Percentiles rank a stretch among this genome's conserved stretches.
Evolutionary conservation across 2,888 invertebrate genomes (phyloP).

Genomic region (Lysandra bellargus): DNA sequence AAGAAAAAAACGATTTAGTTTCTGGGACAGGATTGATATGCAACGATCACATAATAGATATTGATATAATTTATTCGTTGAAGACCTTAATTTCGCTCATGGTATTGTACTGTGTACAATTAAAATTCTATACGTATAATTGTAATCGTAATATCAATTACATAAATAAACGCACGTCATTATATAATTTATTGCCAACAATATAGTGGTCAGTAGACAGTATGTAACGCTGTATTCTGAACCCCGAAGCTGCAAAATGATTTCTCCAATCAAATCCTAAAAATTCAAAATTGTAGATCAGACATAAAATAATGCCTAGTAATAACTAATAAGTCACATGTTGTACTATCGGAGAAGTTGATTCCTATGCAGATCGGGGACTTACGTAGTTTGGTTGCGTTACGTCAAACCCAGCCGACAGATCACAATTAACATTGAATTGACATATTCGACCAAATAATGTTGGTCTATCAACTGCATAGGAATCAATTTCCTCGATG

Average conservation of each 20-base stretch:
- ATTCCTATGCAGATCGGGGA: too few species aligned
- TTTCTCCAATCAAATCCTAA: background rate
- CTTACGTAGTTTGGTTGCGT: too few species aligned
- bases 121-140: conserved; percentile 16
- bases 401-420: too few species aligned
- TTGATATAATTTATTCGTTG: background rate
- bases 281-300: background rate
- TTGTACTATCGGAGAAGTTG: too few species aligned
- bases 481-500: too few species aligned
- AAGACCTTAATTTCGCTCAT: background rate
- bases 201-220: background rate
- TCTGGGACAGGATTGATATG: background rate
- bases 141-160: conserved; percentile 15
- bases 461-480: too few species aligned
- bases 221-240: background rate
- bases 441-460: too few species aligned
- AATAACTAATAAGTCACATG: too few species aligned
- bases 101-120: background rate
- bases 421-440: too few species aligned
- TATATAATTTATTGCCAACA: conserved; percentile 2
- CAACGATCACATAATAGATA: background rate
- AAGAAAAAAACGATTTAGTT: too few species aligned
- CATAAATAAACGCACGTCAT: conserved; percentile 6
- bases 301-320: too few species aligned
- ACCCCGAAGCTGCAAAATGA: background rate